These are phyloP conservation scores for Daktulosphaira vitifoliae DNA, from an alignment of 1,140 invertebrate genomes.

Conservation along the genomic window DNA sequence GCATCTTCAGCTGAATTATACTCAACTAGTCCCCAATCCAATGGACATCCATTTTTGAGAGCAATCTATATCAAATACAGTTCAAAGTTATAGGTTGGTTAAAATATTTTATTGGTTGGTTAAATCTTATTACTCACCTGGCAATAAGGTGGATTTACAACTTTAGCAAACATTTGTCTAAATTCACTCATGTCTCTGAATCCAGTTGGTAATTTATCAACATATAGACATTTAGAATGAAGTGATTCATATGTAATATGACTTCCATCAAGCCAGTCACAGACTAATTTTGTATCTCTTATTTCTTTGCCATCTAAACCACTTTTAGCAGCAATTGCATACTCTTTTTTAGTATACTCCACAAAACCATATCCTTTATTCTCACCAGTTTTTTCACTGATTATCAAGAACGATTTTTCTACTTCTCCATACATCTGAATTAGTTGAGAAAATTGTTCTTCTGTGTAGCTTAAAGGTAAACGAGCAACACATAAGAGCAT, in stretches of 20 bases:
- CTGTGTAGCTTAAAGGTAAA: conserved; percentile 46
- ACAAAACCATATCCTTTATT: conserved; percentile 56
- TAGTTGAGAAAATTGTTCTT: conserved; percentile 47
- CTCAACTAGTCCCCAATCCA: conserved; percentile 53
- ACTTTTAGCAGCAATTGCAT: conserved; percentile 46
- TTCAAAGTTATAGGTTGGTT: too few species aligned
- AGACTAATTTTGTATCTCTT: conserved; percentile 45
- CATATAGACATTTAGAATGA: conserved; percentile 50
- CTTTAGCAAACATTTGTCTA: conserved; percentile 48
- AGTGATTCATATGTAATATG: conserved; percentile 48
- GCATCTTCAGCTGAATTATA: conserved; percentile 48
- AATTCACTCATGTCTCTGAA: conserved; percentile 51
- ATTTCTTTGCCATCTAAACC: conserved; percentile 47
- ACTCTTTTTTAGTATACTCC: conserved; percentile 48
- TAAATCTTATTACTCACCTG: conserved; percentile 45
- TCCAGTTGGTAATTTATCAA: conserved; percentile 49
- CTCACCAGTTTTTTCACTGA: conserved; percentile 49
- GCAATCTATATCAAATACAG: conserved; percentile 46
- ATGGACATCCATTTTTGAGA: conserved; percentile 49
- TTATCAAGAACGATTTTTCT: conserved; percentile 49
- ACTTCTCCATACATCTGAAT: conserved; percentile 47
- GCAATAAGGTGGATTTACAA: conserved; percentile 51
- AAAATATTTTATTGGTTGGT: too few species aligned
- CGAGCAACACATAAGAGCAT: conserved; percentile 51
- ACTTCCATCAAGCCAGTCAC: conserved; percentile 49